Evolutionary conservation across 2,888 invertebrate genomes (phyloP), one percentile per base, ranked within the genome.

Genomic region (Strigamia transsilvanica): DNA sequence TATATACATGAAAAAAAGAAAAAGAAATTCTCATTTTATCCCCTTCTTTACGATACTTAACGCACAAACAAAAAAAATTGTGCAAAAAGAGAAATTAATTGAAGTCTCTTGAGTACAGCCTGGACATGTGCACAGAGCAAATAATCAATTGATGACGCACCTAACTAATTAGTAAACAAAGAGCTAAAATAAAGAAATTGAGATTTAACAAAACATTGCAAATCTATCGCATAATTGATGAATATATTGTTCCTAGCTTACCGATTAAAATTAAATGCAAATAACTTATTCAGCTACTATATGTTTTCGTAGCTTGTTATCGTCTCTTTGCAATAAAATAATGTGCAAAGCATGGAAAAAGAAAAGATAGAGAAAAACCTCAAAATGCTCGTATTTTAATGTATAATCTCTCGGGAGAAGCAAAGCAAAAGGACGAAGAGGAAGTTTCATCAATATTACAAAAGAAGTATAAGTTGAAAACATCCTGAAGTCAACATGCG

Each of bases 391-490:
- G 66, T 66, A 66, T 66, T 66, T 66, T 66, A 66, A 66, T 66
- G 66, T 66, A 66, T 6, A 27, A 66, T 66, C 66, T 66, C 66
- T 7, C 3, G 66, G 32, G 66, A 66, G 66, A 66, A 27, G 66
- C 61, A 32, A 66, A 27, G 66, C 23, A 66, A 66, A 66, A 66
- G 66, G 66, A 66, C 66, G 66, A 27, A 66, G 18, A 66, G 66
- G 15, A 61, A 66, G 66, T 66, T 66, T 66, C 66, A 66, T 66
- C 66, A 66, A 66, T 66, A 66, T 66, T 66, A 66, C 15, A 66
- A 61, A 66, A 66, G 66, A 51, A 15, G 66, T 66, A 66, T 32
- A 27, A 66, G 66, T 66, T 66, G 66, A 66, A 66, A 66, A 66
- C 66, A 66, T 66, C 66, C 66, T 27, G 66, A 27, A 66, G 66